Percentiles rank a stretch among this genome's conserved stretches.
Conservation (phyloP, 2,797 vertebrate species). For the Manis pentadactyla region DNA sequence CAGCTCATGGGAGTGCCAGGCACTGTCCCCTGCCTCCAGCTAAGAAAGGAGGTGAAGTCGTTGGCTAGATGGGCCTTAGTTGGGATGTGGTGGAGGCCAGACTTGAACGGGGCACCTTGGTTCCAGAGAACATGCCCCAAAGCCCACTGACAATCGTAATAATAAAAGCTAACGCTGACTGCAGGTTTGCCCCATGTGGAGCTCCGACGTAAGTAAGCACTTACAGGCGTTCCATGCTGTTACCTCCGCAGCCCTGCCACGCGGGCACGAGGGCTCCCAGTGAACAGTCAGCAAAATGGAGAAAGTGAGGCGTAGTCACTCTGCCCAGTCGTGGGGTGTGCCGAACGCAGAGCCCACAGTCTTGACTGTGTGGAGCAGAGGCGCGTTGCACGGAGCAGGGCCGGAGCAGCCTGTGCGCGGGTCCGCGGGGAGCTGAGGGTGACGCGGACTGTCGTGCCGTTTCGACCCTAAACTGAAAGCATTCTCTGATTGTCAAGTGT, state of each 20-base stretch:
- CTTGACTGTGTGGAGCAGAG: background rate
- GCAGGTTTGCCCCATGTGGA: background rate
- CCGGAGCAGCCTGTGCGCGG: accelerated
- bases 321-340: accelerated
- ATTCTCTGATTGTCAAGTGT: background rate
- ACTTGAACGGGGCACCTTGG: background rate
- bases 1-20: background rate
- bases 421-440: accelerated
- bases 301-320: background rate
- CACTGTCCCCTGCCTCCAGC: background rate
- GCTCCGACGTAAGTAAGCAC: background rate
- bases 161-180: background rate
- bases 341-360: too few relatives aligned
- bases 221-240: background rate
- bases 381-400: background rate
- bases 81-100: background rate
- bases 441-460: accelerated
- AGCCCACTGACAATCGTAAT: background rate
- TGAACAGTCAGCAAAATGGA: background rate
- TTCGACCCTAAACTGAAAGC: background rate
- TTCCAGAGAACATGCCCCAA: background rate
- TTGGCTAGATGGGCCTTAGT: background rate
- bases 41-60: background rate
- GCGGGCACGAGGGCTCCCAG: too few relatives aligned
- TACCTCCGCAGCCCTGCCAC: background rate